These are phyloP conservation scores for Tribolium castaneum DNA, from an alignment of 1,140 invertebrate species.

Conservation along the genomic window DNA sequence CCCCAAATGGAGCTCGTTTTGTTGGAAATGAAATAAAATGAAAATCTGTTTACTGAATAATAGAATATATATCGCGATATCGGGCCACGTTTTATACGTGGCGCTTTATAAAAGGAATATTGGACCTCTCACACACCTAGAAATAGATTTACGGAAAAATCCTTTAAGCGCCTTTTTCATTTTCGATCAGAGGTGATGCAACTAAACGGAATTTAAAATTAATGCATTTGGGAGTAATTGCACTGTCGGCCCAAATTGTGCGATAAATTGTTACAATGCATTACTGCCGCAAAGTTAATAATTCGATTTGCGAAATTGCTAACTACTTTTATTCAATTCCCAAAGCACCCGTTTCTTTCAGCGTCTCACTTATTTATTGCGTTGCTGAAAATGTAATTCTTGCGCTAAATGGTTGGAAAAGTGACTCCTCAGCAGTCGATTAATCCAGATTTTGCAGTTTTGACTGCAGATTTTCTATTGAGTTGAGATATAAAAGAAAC, in stretches of 20 bases:
- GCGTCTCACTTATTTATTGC: not conserved
- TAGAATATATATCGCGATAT: slow-evolving; percentile 31
- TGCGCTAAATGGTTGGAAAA: not conserved
- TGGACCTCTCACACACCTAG: slow-evolving; percentile 17
- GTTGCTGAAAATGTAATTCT: not conserved
- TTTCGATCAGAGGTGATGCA: not conserved
- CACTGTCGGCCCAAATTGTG: not conserved
- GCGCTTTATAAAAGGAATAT: slow-evolving; percentile 26
- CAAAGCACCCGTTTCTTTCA: not conserved
- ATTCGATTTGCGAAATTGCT: not conserved
- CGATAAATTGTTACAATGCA: no score
- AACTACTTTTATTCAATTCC: not conserved
- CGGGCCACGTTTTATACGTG: slow-evolving; percentile 9
- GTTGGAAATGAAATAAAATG: slow-evolving; percentile 16
- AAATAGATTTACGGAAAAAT: slow-evolving; percentile 8
- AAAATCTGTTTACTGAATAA: slow-evolving; percentile 36
- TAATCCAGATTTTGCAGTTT: not conserved
- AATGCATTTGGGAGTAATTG: not conserved
- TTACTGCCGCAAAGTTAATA: not conserved
- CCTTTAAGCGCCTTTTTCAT: slow-evolving; percentile 23
- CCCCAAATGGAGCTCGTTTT: not conserved
- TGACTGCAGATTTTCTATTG: not conserved
- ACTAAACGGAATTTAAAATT: not conserved
- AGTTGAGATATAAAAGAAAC: not conserved
- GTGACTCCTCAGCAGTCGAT: not conserved